Conservation (phyloP, 2,888 invertebrate species). For the Boloria euphrosyne region DNA sequence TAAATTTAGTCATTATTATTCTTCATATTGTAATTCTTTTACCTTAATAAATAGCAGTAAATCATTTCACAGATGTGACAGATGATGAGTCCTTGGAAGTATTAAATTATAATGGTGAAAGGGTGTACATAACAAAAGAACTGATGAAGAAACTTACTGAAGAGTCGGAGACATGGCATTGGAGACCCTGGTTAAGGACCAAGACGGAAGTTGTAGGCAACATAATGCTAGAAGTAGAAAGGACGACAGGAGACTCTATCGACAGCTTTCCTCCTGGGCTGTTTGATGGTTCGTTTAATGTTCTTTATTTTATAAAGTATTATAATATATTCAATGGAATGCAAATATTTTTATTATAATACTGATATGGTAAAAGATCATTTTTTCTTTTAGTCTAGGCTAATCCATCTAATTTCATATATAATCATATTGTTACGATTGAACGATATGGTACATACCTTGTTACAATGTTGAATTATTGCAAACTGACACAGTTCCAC, state of each 20-base stretch:
- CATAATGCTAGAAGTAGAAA: slow-evolving; percentile 51
- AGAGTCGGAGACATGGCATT: slow-evolving; percentile 67
- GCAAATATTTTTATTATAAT: too few relatives aligned
- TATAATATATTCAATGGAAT: too few relatives aligned
- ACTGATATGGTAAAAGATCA: too few relatives aligned
- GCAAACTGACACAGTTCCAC: too few relatives aligned
- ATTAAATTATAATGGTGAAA: slow-evolving; percentile 56
- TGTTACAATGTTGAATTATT: too few relatives aligned
- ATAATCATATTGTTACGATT: too few relatives aligned
- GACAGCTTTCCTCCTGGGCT: slow-evolving; percentile 82
- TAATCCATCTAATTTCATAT: too few relatives aligned
- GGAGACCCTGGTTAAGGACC: slow-evolving; percentile 72
- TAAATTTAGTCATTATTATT: too few relatives aligned
- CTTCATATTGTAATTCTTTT: neutral
- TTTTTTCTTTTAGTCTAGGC: too few relatives aligned
- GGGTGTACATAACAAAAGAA: slow-evolving; percentile 57
- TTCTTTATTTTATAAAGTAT: too few relatives aligned
- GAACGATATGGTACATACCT: too few relatives aligned
- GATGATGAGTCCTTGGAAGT: slow-evolving; percentile 46
- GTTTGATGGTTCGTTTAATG: slow-evolving; percentile 60
- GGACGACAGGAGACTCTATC: slow-evolving; percentile 60
- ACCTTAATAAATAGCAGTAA: slow-evolving; percentile 9
- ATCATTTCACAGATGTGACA: slow-evolving; percentile 53
- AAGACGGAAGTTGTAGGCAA: slow-evolving; percentile 58
- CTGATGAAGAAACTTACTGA: slow-evolving; percentile 57